A percentile compares a stretch with the other conserved stretches of the same genome.
Evolutionary conservation across 2,113 vertebrate species (phyloP).

Genomic region (human): GRCh38 chr13:25869001-25869500

Average conservation of each 20-base stretch:
- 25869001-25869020: no score
- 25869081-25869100: background rate
- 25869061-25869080: no score
- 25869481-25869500: background rate
- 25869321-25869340: background rate
- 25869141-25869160: background rate
- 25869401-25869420: background rate
- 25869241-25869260: background rate
- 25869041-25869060: no score
- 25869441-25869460: background rate
- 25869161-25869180: background rate
- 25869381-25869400: background rate
- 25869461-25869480: background rate
- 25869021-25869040: no score
- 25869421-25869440: background rate
- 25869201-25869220: background rate
- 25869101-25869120: background rate
- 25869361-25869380: fast-evolving
- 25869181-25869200: background rate
- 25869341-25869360: background rate
- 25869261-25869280: background rate
- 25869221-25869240: background rate
- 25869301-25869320: background rate
- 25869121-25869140: background rate
- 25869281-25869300: background rate